Base-by-base conservation (phyloP, 2,888 invertebrate genomes). In the Dynastes maya region DNA sequence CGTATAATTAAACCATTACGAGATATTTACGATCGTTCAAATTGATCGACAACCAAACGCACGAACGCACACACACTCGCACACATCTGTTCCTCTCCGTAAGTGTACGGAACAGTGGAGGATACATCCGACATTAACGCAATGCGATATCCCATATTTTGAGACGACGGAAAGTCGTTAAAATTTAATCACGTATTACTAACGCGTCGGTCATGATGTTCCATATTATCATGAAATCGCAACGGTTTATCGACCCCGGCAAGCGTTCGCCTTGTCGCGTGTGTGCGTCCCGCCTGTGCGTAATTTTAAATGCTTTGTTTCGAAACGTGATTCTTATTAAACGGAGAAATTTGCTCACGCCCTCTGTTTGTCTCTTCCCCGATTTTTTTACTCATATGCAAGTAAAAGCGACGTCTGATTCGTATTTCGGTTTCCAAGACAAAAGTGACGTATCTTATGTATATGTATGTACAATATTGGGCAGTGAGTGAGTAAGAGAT, bases 161-260 rank as follows among this genome's bases (percentile, higher is more conserved):
- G 61, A 61, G 22, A 74, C 72, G 61, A 27, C 61, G 37, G 55
- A 61, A 74, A 61, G 61, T 49, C 72, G 72, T 74, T 61, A 72
- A 72, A 58, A 72, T 61, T 58, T 72, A 72, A 72, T 72, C 72
- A 72, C 40, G 72, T 37, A 58, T 72, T 58, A 49, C 67, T 67
- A 68, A 51, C 68, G 37, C 45, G 72, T 45, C 45, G 11, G 13
- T 61, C 58, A 37, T 58, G 61, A 40, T 61, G 72, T 61, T 40
- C 45, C 40, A 63, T 74, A 74, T 68, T 40, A 40, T 68, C 68
- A 27, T 51, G 68, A 74, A 74, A 74, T 74, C 61, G 45, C 72
- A 74, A 74, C 61, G 72, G 72, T 74, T 74, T 74, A 74, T 74
- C 61, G 72, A 74, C 72, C 72, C 68, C 55, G 11, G 37, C 9